These are phyloP conservation scores for Bovichtus diacanthus DNA, from an alignment of 2,797 vertebrate species.

Conservation along the genomic window DNA sequence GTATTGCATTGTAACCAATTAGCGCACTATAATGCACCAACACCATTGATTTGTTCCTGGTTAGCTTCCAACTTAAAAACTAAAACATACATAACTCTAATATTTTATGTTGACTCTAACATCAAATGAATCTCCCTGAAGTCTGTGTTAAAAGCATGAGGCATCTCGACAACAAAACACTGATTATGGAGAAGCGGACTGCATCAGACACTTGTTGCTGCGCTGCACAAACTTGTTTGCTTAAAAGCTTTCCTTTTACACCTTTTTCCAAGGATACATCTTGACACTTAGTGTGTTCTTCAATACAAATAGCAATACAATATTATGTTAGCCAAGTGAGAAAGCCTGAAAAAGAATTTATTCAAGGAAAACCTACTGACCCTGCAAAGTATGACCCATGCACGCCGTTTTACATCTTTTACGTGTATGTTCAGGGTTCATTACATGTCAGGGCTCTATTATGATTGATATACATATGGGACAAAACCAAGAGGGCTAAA, in stretches of 20 bases:
- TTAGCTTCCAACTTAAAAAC: neutral
- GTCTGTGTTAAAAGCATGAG: neutral
- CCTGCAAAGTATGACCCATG: conserved; percentile 20
- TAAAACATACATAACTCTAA: neutral
- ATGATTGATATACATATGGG: conserved; percentile 47
- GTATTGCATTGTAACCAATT: neutral
- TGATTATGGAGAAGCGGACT: neutral
- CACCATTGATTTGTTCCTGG: neutral
- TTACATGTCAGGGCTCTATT: conserved; percentile 20
- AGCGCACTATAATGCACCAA: neutral
- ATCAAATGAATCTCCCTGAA: neutral
- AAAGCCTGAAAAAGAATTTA: conserved; percentile 12
- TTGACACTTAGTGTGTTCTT: neutral
- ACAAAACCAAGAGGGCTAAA: conserved; percentile 27
- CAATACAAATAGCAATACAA: conserved; percentile 34
- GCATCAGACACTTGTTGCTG: neutral
- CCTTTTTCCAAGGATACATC: neutral
- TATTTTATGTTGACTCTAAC: neutral
- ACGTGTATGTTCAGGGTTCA: conserved; percentile 50
- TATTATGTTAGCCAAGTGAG: conserved; percentile 1
- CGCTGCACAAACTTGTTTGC: neutral
- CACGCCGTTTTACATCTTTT: conserved; percentile 47
- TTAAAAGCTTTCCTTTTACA: conserved; percentile 18
- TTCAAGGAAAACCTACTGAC: conserved; percentile 20
- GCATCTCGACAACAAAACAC: neutral